A percentile compares a stretch with the other conserved stretches of the same genome.
Evolutionary conservation across 2,113 vertebrate genomes (phyloP).

Genomic region (Platysteira castanea): DNA sequence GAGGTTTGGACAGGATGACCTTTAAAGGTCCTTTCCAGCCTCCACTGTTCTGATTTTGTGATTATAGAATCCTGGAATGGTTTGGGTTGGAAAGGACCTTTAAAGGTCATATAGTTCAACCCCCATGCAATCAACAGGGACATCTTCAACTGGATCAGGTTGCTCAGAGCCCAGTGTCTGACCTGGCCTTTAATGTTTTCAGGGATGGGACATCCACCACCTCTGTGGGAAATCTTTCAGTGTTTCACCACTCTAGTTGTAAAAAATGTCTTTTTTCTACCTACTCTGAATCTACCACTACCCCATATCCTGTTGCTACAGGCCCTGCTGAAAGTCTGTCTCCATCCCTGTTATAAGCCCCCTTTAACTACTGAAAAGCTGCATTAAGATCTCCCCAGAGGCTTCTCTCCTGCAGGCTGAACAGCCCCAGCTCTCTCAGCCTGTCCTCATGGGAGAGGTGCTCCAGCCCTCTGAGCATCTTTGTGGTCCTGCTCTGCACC

Average conservation of each 20-base stretch:
- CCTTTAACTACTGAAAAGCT: not conserved
- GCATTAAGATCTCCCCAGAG: not conserved
- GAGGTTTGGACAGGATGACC: not conserved
- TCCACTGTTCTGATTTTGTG: not conserved
- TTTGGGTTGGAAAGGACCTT: not conserved
- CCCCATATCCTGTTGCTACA: rapidly evolving
- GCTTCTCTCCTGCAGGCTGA: not conserved
- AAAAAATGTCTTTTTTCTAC: not conserved
- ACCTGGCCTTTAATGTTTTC: not conserved
- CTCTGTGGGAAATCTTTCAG: not conserved
- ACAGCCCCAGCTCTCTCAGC: not conserved
- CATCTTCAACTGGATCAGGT: not conserved
- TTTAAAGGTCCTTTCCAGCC: not conserved
- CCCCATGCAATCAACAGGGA: too few species aligned
- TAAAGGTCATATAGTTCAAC: not conserved
- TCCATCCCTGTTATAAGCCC: too few species aligned
- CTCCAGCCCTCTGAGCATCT: too few species aligned
- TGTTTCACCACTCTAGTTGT: not conserved
- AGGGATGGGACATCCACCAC: not conserved
- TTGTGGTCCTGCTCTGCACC: not conserved
- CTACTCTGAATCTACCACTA: not conserved
- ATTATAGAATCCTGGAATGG: not conserved
- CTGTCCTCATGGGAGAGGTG: not conserved
- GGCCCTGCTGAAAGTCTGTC: not conserved
- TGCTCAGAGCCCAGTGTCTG: not conserved